A percentile compares a stretch with the other conserved stretches of the same genome.
phyloP scores from a whole-genome alignment of 2,113 vertebrate genomes.

The Limnothrissa miodon region DNA sequence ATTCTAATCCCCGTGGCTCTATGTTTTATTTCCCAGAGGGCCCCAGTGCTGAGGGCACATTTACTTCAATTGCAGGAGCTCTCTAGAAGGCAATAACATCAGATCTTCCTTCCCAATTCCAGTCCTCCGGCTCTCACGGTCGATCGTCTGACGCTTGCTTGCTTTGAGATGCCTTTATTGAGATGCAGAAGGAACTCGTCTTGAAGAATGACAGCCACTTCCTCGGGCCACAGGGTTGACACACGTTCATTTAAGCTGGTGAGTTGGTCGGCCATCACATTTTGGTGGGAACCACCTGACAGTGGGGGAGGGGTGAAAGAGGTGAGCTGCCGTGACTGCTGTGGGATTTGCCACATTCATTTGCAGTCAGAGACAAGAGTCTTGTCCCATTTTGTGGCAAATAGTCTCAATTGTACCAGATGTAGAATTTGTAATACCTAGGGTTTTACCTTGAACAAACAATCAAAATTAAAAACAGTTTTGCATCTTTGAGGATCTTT shows the following conservation, averaged over 20 bases:
- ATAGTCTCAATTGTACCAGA: neutral
- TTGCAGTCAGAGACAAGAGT: neutral
- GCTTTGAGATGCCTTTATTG: constrained; percentile 7
- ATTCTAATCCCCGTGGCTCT: constrained; percentile 41
- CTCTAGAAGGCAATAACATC: constrained; percentile 47
- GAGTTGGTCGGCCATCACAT: neutral
- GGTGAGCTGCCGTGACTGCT: neutral
- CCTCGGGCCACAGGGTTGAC: neutral
- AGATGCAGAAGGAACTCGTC: neutral
- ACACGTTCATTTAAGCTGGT: neutral
- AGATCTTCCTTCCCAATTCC: constrained; percentile 15
- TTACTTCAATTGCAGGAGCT: constrained; percentile 35
- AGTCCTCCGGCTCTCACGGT: neutral
- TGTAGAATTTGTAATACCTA: neutral
- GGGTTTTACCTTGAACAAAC: neutral
- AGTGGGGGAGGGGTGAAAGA: neutral
- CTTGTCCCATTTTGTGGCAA: neutral
- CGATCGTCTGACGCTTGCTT: neutral
- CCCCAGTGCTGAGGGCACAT: constrained; percentile 22
- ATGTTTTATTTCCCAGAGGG: constrained; percentile 54
- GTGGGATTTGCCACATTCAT: neutral
- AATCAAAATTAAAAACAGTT: neutral
- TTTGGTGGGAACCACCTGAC: neutral
- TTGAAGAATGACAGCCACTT: neutral
- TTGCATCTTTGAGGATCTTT: neutral